phyloP scores from a whole-genome alignment of 2,888 invertebrate genomes.

The Erebia palarica region DNA sequence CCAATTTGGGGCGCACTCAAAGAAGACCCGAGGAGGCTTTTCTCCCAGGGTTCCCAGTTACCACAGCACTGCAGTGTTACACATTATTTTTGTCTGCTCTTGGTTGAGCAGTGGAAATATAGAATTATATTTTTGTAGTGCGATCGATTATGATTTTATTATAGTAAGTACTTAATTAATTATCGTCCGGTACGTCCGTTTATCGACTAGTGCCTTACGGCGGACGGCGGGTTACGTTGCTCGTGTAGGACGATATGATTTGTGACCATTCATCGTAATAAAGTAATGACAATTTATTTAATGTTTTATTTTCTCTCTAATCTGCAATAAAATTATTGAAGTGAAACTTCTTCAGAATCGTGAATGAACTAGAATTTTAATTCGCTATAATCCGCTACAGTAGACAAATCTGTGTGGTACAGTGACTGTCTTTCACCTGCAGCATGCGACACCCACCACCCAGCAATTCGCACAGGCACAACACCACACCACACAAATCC shows the following conservation, averaged over 20 bases:
- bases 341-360: no score
- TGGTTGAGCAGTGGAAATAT: conserved; percentile 28
- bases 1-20: no score
- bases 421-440: no score
- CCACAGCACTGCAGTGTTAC: background rate
- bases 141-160: conserved; percentile 45
- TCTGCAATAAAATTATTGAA: no score
- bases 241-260: conserved; percentile 58
- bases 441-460: no score
- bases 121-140: conserved; percentile 68
- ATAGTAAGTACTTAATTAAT: conserved; percentile 42
- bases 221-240: conserved; percentile 74
- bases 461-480: no score
- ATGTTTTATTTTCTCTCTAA: conserved; percentile 24
- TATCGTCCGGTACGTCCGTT: conserved; percentile 65
- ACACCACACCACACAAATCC: no score
- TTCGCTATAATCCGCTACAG: no score
- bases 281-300: conserved; percentile 47
- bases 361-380: no score
- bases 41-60: background rate
- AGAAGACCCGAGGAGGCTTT: no score
- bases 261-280: conserved; percentile 58
- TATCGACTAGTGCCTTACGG: conserved; percentile 75
- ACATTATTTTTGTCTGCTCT: conserved; percentile 18
- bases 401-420: no score